Conservation (phyloP, 2,797 vertebrate genomes). For the Bradypodion pumilum region DNA sequence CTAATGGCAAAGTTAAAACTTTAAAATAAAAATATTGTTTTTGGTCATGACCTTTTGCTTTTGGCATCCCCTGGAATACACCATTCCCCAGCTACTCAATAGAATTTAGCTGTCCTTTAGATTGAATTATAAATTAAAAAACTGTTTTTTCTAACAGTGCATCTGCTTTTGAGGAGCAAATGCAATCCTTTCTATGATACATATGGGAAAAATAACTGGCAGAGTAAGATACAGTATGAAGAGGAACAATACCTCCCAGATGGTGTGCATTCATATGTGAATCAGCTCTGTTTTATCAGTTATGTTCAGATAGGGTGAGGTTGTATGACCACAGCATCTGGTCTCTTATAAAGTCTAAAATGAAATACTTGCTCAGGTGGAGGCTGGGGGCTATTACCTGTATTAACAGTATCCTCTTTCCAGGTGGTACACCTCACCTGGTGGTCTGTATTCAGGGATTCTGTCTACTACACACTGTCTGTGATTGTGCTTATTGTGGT, state of each 20-base stretch:
- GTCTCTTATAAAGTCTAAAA: not conserved
- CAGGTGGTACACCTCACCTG: slow-evolving; percentile 93
- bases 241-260: not conserved
- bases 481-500: slow-evolving; percentile 92
- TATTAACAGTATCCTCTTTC: slow-evolving; percentile 27
- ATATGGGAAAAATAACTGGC: not conserved
- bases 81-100: too few relatives aligned
- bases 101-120: not conserved
- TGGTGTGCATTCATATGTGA: not conserved
- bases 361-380: not conserved
- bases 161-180: not conserved
- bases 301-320: not conserved
- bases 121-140: not conserved
- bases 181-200: not conserved
- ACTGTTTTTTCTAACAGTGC: not conserved
- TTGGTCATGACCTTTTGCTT: too few relatives aligned
- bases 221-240: not conserved
- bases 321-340: not conserved
- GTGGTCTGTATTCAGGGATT: slow-evolving; percentile 97
- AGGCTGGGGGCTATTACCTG: not conserved
- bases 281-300: not conserved
- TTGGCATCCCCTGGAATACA: too few relatives aligned
- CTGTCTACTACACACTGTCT: slow-evolving; percentile 91
- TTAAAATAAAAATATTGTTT: too few relatives aligned
- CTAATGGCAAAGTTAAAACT: too few relatives aligned